Conservation (phyloP, 2,888 invertebrate genomes). For the Ectemnius continuus region DNA sequence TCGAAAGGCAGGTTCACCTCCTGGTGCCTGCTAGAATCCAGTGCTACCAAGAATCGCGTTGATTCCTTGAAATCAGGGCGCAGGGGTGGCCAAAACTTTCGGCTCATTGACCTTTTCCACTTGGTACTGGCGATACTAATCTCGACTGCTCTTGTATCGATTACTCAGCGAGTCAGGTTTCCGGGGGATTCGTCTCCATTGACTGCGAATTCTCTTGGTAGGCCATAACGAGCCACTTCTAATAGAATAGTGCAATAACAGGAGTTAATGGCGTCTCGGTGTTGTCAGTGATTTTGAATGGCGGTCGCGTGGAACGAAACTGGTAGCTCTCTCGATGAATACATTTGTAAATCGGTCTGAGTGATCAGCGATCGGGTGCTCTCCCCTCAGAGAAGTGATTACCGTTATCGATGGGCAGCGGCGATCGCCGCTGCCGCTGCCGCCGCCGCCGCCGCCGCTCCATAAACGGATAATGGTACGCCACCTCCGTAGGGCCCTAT, state of each 20-base stretch:
- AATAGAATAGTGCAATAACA: too few relatives aligned
- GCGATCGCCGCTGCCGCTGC: too few relatives aligned
- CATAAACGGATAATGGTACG: conserved; percentile 64
- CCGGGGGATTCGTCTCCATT: conserved; percentile 20
- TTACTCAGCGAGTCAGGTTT: conserved; percentile 22
- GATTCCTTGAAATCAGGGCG: conserved; percentile 45
- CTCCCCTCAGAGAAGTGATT: conserved; percentile 52
- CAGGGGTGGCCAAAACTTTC: conserved; percentile 47
- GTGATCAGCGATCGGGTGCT: conserved; percentile 40
- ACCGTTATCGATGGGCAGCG: conserved; percentile 55
- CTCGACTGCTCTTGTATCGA: conserved; percentile 37
- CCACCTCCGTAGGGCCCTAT: conserved; percentile 61
- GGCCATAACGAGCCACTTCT: too few relatives aligned
- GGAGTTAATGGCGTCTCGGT: too few relatives aligned
- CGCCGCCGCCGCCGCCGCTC: too few relatives aligned
- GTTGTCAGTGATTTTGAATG: too few relatives aligned
- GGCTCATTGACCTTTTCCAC: conserved; percentile 34
- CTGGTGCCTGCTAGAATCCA: neutral
- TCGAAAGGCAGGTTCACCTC: conserved; percentile 32
- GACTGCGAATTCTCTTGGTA: conserved; percentile 2
- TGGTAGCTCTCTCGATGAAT: too few relatives aligned
- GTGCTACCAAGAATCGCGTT: conserved; percentile 55
- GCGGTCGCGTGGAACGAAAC: too few relatives aligned
- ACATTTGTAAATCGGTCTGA: too few relatives aligned
- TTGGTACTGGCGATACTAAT: conserved; percentile 37